Conservation (phyloP, 2,797 vertebrate genomes). For the Enteromius radiatus region DNA sequence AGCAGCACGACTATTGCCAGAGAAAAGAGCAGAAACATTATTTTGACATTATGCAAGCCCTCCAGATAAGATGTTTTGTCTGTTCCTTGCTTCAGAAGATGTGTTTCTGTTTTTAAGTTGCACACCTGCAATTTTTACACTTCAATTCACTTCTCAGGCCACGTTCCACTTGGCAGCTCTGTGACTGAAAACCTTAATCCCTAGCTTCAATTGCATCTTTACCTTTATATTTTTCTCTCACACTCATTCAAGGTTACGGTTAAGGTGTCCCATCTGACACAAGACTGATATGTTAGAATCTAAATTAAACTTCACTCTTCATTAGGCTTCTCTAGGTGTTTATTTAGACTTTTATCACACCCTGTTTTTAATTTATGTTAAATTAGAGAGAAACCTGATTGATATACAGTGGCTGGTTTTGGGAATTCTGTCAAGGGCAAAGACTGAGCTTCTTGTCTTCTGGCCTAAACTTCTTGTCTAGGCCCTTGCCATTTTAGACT, state of each 20-base stretch:
- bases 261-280: slow-evolving; percentile 32
- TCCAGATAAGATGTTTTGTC: slow-evolving; percentile 19
- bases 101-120: slow-evolving; percentile 26
- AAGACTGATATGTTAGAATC: slow-evolving; percentile 27
- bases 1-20: neutral
- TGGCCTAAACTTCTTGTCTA: no score
- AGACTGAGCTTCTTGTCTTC: no score
- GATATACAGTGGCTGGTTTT: slow-evolving; percentile 9
- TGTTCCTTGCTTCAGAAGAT: slow-evolving; percentile 15
- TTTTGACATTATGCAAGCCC: slow-evolving; percentile 15
- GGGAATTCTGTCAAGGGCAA: neutral
- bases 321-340: slow-evolving; percentile 22
- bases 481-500: no score
- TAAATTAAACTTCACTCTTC: slow-evolving; percentile 23
- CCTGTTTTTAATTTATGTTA: slow-evolving; percentile 28
- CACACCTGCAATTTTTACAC: neutral
- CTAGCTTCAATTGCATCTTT: slow-evolving; percentile 8
- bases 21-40: slow-evolving; percentile 24
- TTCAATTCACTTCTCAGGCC: slow-evolving; percentile 18
- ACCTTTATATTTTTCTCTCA: slow-evolving; percentile 36
- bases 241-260: slow-evolving; percentile 27
- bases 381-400: neutral
- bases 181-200: slow-evolving; percentile 42
- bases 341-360: slow-evolving; percentile 38
- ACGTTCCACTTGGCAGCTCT: neutral